Evolutionary conservation across 2,888 invertebrate species (phyloP).

Genomic region (Dromius quadrimaculatus): DNA sequence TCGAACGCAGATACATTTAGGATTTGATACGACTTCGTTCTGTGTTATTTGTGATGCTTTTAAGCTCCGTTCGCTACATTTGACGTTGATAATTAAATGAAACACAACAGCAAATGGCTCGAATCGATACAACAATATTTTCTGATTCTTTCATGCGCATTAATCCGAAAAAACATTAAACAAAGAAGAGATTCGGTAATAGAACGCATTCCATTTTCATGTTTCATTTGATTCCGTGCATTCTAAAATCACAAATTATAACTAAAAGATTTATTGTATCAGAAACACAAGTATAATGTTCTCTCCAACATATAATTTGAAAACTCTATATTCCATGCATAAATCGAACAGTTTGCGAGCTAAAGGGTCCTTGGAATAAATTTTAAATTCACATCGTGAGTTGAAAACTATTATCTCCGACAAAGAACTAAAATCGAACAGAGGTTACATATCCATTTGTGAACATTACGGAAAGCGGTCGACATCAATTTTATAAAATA

Average conservation of each 20-base stretch:
- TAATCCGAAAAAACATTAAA: no score
- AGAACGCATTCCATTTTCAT: background rate
- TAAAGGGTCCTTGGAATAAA: conserved; percentile 1
- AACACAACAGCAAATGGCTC: conserved; percentile 15
- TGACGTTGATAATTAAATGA: conserved; percentile 23
- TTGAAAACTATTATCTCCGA: conserved; percentile 25
- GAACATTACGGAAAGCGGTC: background rate
- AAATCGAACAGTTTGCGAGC: background rate
- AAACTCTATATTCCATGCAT: background rate
- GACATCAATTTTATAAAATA: conserved; percentile 21
- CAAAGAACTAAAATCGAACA: conserved; percentile 18
- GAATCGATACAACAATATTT: conserved; percentile 6
- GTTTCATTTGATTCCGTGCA: background rate
- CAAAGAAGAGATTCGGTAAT: background rate
- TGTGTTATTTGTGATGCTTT: conserved; percentile 31
- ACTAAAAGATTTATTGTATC: conserved; percentile 9
- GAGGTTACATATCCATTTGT: conserved; percentile 3
- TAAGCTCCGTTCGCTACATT: conserved; percentile 28
- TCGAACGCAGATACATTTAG: conserved; percentile 10
- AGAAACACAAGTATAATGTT: background rate
- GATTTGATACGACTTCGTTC: conserved; percentile 4
- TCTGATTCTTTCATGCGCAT: background rate
- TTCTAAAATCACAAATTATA: conserved; percentile 15
- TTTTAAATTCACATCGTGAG: conserved; percentile 22
- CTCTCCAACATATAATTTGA: conserved; percentile 25